Evolutionary conservation across 2,797 vertebrate species (phyloP).

Genomic region (Ataeniobius toweri): DNA sequence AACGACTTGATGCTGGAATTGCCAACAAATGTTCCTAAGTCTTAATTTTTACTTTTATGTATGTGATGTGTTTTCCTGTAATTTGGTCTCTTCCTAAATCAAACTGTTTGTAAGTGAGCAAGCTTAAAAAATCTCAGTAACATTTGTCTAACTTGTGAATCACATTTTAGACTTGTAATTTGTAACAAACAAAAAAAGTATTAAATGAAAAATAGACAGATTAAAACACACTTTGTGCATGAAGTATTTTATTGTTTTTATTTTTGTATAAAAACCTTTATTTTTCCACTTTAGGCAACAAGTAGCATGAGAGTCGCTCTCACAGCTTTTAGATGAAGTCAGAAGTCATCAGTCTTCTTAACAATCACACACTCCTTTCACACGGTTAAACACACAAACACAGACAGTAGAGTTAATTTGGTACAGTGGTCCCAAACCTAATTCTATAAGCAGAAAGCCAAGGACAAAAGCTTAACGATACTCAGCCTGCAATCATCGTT

Average conservation of each 20-base stretch:
- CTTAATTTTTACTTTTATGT: background rate
- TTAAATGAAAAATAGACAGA: background rate
- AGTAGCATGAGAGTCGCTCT: constrained; percentile 77
- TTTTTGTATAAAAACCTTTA: constrained; percentile 77
- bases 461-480: constrained; percentile 58
- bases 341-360: constrained; percentile 56
- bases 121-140: background rate
- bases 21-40: background rate
- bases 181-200: background rate
- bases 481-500: constrained; percentile 64
- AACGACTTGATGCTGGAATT: background rate
- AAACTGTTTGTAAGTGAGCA: background rate
- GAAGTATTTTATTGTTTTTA: constrained; percentile 76
- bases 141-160: background rate
- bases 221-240: constrained; percentile 46
- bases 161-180: background rate
- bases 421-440: constrained; percentile 76
- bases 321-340: constrained; percentile 73
- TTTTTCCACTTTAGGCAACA: constrained; percentile 79
- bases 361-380: constrained; percentile 58
- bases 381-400: constrained; percentile 61
- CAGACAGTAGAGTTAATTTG: constrained; percentile 66
- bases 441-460: constrained; percentile 61
- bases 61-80: background rate
- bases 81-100: background rate